Percentiles rank a stretch among this genome's conserved stretches.
phyloP scores from a whole-genome alignment of 2,113 vertebrate genomes.

The Nanorana parkeri region DNA sequence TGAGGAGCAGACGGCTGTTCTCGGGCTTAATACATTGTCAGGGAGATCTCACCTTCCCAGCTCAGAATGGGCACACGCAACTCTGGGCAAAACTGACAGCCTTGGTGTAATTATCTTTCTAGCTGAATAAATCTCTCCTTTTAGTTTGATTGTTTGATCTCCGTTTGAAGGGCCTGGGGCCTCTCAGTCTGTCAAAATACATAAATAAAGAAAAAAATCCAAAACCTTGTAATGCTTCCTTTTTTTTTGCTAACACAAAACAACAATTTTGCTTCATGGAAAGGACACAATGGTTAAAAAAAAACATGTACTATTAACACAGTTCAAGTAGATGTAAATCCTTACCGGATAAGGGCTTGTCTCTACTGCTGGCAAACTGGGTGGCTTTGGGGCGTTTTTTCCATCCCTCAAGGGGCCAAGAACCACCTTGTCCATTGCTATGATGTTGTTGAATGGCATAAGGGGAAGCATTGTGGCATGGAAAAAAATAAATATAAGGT shows the following conservation, averaged over 20 bases:
- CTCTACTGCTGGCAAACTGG: too few species aligned
- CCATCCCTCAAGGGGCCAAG: too few species aligned
- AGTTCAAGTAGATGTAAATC: too few species aligned
- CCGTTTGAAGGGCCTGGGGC: conserved; percentile 15
- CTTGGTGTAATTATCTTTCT: conserved; percentile 47
- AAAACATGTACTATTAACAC: background rate
- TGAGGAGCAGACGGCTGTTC: conserved; percentile 36
- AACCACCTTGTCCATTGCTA: too few species aligned
- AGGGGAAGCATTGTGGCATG: too few species aligned
- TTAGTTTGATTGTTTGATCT: conserved; percentile 48
- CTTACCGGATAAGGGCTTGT: too few species aligned
- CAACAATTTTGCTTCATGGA: conserved; percentile 4
- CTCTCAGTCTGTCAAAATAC: conserved; percentile 6
- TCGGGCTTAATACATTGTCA: conserved; percentile 25
- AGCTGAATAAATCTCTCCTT: conserved; percentile 29
- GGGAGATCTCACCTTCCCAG: conserved; percentile 12
- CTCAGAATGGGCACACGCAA: conserved; percentile 1
- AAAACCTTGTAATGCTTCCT: conserved; percentile 6
- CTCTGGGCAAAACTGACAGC: conserved; percentile 22
- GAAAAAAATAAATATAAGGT: too few species aligned
- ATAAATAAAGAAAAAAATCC: background rate
- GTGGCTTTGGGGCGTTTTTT: too few species aligned
- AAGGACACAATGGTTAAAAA: conserved; percentile 13
- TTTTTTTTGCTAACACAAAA: background rate
- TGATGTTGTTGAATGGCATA: too few species aligned